Conservation (phyloP, 2,888 invertebrate species). For the Crematogaster levior region DNA sequence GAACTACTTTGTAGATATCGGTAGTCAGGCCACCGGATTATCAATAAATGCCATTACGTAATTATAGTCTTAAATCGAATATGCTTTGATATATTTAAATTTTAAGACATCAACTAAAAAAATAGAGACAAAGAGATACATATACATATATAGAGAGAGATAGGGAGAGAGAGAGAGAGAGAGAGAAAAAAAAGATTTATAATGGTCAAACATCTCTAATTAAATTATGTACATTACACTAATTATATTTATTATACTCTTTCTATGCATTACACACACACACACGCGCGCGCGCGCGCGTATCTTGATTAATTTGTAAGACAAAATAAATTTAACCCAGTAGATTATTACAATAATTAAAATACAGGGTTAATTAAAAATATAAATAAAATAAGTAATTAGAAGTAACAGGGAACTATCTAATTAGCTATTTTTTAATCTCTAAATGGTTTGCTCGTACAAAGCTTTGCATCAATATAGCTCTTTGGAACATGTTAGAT, state of each 20-base stretch:
- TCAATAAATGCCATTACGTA: background rate
- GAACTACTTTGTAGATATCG: background rate
- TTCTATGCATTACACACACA: background rate
- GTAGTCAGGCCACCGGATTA: background rate
- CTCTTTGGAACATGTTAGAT: slow-evolving; percentile 43
- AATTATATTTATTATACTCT: background rate
- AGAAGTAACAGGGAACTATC: background rate
- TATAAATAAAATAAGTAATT: too few species aligned
- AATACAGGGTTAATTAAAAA: background rate
- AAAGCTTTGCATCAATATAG: background rate
- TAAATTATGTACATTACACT: background rate
- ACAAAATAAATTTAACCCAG: background rate
- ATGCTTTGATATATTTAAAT: background rate
- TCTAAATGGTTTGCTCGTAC: background rate
- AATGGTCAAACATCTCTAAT: background rate
- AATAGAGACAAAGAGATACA: too few species aligned
- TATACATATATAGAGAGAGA: too few species aligned
- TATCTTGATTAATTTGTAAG: background rate
- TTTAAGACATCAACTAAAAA: background rate
- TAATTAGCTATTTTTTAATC: background rate
- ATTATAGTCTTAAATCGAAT: background rate
- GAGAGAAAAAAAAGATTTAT: background rate
- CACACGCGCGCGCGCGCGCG: too few species aligned
- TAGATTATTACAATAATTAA: background rate
- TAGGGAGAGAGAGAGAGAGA: too few species aligned